Conservation (phyloP, 2,113 vertebrate genomes). For the Toxotes chatareus region DNA sequence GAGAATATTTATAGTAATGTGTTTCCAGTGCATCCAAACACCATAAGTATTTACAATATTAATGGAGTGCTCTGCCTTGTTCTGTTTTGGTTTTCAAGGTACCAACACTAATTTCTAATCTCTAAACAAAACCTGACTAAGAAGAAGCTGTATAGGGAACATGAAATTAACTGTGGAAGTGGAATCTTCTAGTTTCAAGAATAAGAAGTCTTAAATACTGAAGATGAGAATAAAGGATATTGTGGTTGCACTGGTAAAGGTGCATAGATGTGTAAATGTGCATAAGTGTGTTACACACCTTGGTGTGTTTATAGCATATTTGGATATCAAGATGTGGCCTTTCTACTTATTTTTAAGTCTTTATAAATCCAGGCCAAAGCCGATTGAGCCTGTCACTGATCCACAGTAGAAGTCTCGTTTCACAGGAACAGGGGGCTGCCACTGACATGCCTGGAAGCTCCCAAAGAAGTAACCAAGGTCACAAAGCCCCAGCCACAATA, state of each 20-base stretch:
- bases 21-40: not conserved
- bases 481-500: conserved; percentile 66
- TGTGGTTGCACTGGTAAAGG: not conserved
- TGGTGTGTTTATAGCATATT: not conserved
- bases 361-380: conserved; percentile 53
- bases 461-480: conserved; percentile 77
- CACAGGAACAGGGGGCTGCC: conserved; percentile 51
- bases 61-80: not conserved
- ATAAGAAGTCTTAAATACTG: not conserved
- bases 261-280: not conserved
- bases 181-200: not conserved
- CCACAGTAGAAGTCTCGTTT: conserved; percentile 42
- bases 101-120: not conserved
- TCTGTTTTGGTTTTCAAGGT: not conserved
- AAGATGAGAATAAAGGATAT: not conserved
- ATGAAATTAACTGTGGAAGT: not conserved
- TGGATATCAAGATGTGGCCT: conserved; percentile 6
- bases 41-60: not conserved
- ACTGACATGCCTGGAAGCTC: conserved; percentile 64
- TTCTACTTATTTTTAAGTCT: conserved; percentile 25
- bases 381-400: conserved; percentile 53
- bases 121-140: not conserved
- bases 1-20: conserved; percentile 7
- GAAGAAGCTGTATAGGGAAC: not conserved
- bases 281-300: not conserved